These are phyloP conservation scores for Coboldia fuscipes DNA, from an alignment of 1,140 invertebrate genomes.

Conservation along the genomic window DNA sequence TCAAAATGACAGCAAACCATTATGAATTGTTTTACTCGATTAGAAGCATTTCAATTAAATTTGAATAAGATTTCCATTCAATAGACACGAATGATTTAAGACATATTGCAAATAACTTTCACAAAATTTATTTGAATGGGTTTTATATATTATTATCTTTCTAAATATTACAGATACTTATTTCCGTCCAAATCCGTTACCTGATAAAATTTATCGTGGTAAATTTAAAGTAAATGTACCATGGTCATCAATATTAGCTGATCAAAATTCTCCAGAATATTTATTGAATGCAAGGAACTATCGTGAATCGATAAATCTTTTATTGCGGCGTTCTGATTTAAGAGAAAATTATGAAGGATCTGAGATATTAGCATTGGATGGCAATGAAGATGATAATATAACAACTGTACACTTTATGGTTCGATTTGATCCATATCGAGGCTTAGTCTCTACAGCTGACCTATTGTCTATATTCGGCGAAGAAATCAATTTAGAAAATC, in stretches of 20 bases:
- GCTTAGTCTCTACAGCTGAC: constrained; percentile 17
- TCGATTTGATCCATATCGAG: constrained; percentile 35
- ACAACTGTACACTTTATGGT: constrained; percentile 51
- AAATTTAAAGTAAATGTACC: constrained; percentile 51
- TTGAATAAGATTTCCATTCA: too few relatives aligned
- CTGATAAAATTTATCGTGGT: constrained; percentile 57
- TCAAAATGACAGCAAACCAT: too few relatives aligned
- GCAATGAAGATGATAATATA: constrained; percentile 34
- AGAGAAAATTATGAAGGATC: constrained; percentile 18
- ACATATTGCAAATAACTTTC: too few relatives aligned
- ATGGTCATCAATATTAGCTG: constrained; percentile 35
- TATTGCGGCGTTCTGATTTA: constrained; percentile 46
- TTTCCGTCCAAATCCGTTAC: constrained; percentile 45
- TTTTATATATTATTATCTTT: too few relatives aligned
- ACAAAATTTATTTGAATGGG: too few relatives aligned
- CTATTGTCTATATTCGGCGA: constrained; percentile 16
- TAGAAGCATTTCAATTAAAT: too few relatives aligned
- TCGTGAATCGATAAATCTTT: constrained; percentile 47
- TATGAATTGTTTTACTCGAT: too few relatives aligned
- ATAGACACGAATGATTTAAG: too few relatives aligned
- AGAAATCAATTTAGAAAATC: constrained; percentile 16
- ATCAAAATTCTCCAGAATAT: constrained; percentile 40
- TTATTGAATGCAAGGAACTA: constrained; percentile 44
- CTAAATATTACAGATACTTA: constrained; percentile 59
- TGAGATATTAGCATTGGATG: constrained; percentile 34